phyloP scores from a whole-genome alignment of 2,113 vertebrate genomes.

The Onychostruthus taczanowskii region DNA sequence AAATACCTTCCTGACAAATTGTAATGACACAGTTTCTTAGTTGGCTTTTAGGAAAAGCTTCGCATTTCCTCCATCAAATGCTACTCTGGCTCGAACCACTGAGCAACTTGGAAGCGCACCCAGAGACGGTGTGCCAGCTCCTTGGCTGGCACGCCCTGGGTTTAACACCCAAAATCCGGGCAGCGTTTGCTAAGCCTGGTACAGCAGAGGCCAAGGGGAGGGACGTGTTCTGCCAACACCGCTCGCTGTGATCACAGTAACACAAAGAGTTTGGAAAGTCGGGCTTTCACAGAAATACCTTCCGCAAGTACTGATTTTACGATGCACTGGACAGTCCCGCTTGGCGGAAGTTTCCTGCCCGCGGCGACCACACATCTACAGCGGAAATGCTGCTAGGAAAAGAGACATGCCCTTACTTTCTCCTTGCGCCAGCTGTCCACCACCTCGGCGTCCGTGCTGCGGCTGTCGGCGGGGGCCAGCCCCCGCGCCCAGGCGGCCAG shows the following conservation, averaged over 20 bases:
- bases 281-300: rapidly evolving
- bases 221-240: not conserved
- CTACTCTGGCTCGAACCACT: not conserved
- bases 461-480: slow-evolving; percentile 78
- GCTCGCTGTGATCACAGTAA: not conserved
- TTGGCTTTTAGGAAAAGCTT: not conserved
- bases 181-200: not conserved
- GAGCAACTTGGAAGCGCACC: not conserved
- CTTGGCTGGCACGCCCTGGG: not conserved
- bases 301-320: not conserved
- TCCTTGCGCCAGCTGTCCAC: slow-evolving; percentile 85
- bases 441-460: slow-evolving; percentile 83
- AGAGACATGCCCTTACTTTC: slow-evolving; percentile 76
- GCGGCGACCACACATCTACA: too few relatives aligned
- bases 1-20: not conserved
- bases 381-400: not conserved
- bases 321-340: not conserved
- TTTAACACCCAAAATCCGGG: not conserved
- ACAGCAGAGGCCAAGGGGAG: not conserved
- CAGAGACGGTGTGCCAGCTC: not conserved
- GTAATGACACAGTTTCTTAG: not conserved
- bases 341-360: not conserved
- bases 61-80: not conserved
- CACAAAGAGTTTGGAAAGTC: not conserved
- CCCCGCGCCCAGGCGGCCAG: slow-evolving; percentile 80